These are phyloP conservation scores for Cyprinodon diabolis DNA, from an alignment of 2,797 vertebrate species.

Conservation along the genomic window DNA sequence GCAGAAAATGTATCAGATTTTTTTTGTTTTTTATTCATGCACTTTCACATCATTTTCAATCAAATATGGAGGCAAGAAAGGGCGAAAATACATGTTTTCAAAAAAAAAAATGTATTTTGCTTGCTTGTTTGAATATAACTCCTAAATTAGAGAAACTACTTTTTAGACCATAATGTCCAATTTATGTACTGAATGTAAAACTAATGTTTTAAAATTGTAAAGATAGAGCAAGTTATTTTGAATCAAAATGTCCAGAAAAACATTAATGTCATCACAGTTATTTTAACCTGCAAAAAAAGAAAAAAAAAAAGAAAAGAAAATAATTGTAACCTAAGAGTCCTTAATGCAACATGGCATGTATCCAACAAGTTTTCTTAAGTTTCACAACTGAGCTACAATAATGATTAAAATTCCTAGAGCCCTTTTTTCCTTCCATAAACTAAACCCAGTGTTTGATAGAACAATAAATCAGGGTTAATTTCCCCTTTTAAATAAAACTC, in stretches of 20 bases:
- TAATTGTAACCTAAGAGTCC: background rate
- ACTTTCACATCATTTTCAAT: constrained; percentile 37
- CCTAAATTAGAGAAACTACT: background rate
- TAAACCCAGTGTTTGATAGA: constrained; percentile 75
- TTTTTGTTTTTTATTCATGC: constrained; percentile 40
- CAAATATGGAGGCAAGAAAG: constrained; percentile 32
- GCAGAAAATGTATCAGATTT: constrained; percentile 30
- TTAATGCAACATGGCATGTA: background rate
- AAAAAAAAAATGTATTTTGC: background rate
- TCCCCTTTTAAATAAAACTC: constrained; percentile 69
- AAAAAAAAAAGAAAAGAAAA: no score
- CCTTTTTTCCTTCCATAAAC: constrained; percentile 36
- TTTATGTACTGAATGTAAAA: background rate
- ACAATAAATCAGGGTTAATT: constrained; percentile 61
- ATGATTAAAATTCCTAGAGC: constrained; percentile 1
- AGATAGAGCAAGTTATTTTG: background rate
- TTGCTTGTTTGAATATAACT: background rate
- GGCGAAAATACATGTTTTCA: constrained; percentile 9
- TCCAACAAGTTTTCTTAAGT: no score
- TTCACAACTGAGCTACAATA: background rate
- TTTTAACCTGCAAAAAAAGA: background rate
- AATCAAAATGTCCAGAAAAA: background rate
- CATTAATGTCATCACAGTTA: background rate
- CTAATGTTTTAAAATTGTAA: background rate
- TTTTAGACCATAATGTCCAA: background rate